phyloP scores from a whole-genome alignment of 30 jellyfish, hydroid and myxozoan genomes.

The Hydra vulgaris region DNA sequence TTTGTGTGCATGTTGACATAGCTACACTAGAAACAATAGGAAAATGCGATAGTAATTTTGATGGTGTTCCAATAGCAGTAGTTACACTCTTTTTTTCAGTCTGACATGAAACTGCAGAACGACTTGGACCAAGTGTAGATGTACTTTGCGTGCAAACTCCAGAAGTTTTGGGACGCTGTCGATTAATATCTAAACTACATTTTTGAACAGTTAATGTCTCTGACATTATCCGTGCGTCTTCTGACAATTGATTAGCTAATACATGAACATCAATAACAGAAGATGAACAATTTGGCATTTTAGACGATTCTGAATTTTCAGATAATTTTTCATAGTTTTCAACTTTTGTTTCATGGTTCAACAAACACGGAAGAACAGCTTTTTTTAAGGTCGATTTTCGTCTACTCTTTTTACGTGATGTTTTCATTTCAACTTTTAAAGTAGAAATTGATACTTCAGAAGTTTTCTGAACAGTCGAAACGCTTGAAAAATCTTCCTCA shows the following conservation, averaged over 20 bases:
- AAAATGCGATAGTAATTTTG: not conserved
- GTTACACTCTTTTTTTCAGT: not conserved
- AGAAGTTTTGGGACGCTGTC: conserved; percentile 25
- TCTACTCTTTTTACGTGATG: not conserved
- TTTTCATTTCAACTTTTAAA: not conserved
- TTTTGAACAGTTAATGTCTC: not conserved
- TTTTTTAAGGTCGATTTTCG: not conserved
- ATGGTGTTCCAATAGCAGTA: not conserved
- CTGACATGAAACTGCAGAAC: conserved; percentile 21
- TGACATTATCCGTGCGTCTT: too few species aligned
- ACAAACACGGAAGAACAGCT: not conserved
- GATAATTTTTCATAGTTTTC: not conserved
- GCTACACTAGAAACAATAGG: conserved; percentile 26
- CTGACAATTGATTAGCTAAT: conserved; percentile 15
- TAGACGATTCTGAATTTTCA: not conserved
- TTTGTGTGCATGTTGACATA: conserved; percentile 8
- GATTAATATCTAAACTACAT: conserved; percentile 4
- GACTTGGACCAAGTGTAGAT: conserved; percentile 29
- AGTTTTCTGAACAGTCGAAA: not conserved
- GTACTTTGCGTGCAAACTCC: conserved; percentile 31
- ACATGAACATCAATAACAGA: conserved; percentile 3
- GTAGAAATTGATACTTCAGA: not conserved
- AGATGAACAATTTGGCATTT: not conserved
- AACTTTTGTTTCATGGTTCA: not conserved
- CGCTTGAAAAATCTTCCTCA: conserved; percentile 8